Base-by-base conservation (phyloP, 1,140 invertebrate genomes). In the Ganaspis sp. region DNA sequence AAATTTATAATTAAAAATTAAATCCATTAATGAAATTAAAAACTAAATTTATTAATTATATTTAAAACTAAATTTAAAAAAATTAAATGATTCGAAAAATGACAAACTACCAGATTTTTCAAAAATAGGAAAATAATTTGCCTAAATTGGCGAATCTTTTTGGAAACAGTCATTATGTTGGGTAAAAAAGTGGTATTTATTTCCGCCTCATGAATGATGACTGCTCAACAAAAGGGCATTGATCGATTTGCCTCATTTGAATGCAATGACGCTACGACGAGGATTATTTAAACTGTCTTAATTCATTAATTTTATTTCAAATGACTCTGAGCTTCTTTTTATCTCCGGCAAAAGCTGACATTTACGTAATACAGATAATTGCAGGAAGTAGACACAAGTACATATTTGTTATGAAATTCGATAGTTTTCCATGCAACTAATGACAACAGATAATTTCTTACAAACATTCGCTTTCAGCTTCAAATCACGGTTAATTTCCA, bases 91-190 rank as follows among this genome's bases (percentile, higher is more conserved):
- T 34, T 6, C 29, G 40, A 42, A 42, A 42, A 42, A 9, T 42
- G 40, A 6, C 29, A 6, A 6, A 34, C n/a, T n/a, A n/a, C n/a
- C n/a, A n/a, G n/a, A n/a, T n/a, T n/a, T n/a, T n/a, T n/a, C n/a
- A n/a, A n/a, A n/a, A n/a, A n/a, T n/a, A 34, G 29, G 6, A 3
- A 34, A 34, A 34, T 34, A 34, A 34, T 34, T 34, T 6, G 6
- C 2, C 6, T 3, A 6, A 34, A 34, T 34, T 34, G 6, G 2
- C 29, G 29, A 34, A 34, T 34, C 29, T 34, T 34, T 6, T 34
- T 34, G 2, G 6, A 34, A 34, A 34, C 26, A 79, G 34, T 74
- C 17, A 69, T 83, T 40, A 70, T 71, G 42, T 69, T 49, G 45
- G 4, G 17, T 9, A 64, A 26, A 64, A 64, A 64, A 29, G 58